Evolutionary conservation across 2,113 vertebrate genomes (phyloP), one percentile per base, ranked within the genome.

Genomic region (Carlito syrichta): DNA sequence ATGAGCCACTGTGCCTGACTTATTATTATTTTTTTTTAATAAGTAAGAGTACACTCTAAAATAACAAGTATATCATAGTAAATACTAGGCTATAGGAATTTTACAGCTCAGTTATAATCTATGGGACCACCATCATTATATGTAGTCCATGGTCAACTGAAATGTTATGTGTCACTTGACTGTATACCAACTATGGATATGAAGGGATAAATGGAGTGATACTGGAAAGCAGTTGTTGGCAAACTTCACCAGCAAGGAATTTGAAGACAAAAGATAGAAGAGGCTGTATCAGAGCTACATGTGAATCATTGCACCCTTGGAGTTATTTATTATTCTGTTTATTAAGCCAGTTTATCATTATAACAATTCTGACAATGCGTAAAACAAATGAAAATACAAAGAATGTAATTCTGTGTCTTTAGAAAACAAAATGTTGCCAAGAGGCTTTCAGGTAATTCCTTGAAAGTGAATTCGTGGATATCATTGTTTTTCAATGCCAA

Each of bases 311-410:
- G 60, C 48, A 50, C 16, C 76, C 30, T 81, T n/a, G 2, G 32
- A 52, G 45, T 93, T 95, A 90, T 73, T 92, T 86, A 76, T 73
- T 89, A 82, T 86, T 96, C 35, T 78, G 66, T 63, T 74, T 91
- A 82, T 40, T 35, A 54, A n/a, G 68, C 45, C 74, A 54, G 11
- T 56, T 68, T 12, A 38, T 84, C 32, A 5, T 77, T 19, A 17
- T 45, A 86, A 84, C 38, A 8, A 82, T 73, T 88, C 30, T 91
- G 87, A 81, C 45, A 74, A 54, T 17, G 54, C 2, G 13, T 19
- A 54, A 86, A 77, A 77, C 25, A 96, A 89, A 82, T 54, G 30
- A 66, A 94, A 58, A 77, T 35, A 48, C 17, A 79, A 86, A 86
- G 90, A 62, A 48, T 4, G 25, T 1, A 5, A 30, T 30, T 32